These are phyloP conservation scores for Anas platyrhynchos DNA, from an alignment of 2,113 vertebrate genomes.

Conservation along the genomic window DNA sequence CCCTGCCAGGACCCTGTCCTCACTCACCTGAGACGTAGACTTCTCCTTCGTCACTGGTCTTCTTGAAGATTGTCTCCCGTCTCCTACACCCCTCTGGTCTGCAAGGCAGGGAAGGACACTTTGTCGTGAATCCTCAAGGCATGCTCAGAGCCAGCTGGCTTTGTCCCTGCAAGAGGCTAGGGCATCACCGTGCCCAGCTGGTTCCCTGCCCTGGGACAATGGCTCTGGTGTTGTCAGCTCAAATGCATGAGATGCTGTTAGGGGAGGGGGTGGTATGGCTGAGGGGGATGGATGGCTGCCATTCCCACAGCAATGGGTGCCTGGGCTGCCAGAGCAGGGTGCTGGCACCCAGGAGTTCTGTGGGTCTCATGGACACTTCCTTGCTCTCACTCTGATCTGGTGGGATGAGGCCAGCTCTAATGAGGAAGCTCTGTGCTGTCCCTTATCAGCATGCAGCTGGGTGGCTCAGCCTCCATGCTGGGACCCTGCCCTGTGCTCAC, in stretches of 20 bases:
- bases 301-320: not conserved
- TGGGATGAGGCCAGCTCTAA: not conserved
- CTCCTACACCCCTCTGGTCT: not conserved
- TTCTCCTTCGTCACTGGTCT: not conserved
- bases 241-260: not conserved
- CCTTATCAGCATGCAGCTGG: not conserved
- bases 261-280: not conserved
- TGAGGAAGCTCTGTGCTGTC: not conserved
- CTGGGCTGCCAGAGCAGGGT: not conserved
- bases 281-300: not conserved
- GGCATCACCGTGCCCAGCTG: not conserved
- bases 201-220: not conserved
- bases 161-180: not conserved
- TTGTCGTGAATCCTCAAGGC: not conserved
- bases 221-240: accelerated
- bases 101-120: not conserved
- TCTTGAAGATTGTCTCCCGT: not conserved
- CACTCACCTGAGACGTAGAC: constrained; percentile 42
- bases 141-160: not conserved
- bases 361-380: not conserved
- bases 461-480: not conserved
- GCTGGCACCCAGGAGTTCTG: not conserved
- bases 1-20: accelerated
- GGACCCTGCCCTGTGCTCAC: not conserved
- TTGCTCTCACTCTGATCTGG: not conserved